Evolutionary conservation across 2,888 invertebrate genomes (phyloP).

Genomic region (Drosophila macrospina): DNA sequence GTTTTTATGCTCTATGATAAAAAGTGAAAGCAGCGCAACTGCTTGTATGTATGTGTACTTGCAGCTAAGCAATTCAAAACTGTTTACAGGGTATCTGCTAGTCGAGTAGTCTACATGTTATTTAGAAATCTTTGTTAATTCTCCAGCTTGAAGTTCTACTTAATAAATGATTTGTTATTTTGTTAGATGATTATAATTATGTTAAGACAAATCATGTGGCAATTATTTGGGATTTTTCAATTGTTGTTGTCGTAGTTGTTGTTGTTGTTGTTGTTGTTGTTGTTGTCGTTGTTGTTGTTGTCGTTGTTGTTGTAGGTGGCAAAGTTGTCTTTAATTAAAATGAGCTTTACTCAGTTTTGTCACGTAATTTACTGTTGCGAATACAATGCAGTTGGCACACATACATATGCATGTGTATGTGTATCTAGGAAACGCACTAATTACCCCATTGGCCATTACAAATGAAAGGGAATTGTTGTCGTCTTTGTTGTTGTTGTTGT

Average conservation of each 20-base stretch:
- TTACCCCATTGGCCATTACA: constrained; percentile 51
- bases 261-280: constrained; percentile 3
- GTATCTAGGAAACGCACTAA: constrained; percentile 59
- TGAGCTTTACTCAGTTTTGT: constrained; percentile 50
- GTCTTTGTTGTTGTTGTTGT: constrained; percentile 15
- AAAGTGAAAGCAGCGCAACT: not conserved
- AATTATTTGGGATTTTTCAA: not conserved
- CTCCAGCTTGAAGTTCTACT: not conserved
- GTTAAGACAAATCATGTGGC: constrained; percentile 14
- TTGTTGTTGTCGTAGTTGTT: constrained; percentile 8
- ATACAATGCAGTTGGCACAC: constrained; percentile 1
- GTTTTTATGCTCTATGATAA: no score
- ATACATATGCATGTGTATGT: constrained; percentile 12
- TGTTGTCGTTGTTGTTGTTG: not conserved
- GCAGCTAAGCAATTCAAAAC: not conserved
- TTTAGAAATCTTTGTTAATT: not conserved
- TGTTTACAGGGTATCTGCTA: not conserved
- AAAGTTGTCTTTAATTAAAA: constrained; percentile 50
- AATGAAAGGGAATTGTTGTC: constrained; percentile 42
- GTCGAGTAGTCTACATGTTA: not conserved
- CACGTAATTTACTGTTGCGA: constrained; percentile 56
- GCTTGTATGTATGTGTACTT: not conserved
- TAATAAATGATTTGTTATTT: constrained; percentile 3
- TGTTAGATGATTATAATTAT: not conserved
- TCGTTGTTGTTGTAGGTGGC: constrained; percentile 5